Evolutionary conservation across 2,888 invertebrate species (phyloP).

Genomic region (Cyaniris semiargus): DNA sequence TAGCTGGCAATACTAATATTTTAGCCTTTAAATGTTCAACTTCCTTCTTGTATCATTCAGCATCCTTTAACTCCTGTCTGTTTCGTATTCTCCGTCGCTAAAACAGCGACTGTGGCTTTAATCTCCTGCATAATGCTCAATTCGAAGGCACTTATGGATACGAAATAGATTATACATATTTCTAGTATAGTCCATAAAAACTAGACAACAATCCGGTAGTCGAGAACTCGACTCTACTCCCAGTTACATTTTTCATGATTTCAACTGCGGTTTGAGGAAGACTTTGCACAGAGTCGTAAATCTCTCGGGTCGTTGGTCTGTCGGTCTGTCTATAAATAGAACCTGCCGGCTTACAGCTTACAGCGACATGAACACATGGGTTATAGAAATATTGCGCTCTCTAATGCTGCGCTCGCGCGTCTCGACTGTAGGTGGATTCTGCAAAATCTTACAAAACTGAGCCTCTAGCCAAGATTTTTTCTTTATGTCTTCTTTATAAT

Average conservation of each 20-base stretch:
- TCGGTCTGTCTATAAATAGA: slow-evolving; percentile 28
- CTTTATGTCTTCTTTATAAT: no score
- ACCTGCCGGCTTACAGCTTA: not conserved
- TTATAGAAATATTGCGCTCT: slow-evolving; percentile 5
- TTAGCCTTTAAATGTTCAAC: not conserved
- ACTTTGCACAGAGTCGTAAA: slow-evolving; percentile 13
- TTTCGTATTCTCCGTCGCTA: not conserved
- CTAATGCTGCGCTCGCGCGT: not conserved
- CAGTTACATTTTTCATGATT: not conserved
- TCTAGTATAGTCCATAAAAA: not conserved
- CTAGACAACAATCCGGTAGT: not conserved
- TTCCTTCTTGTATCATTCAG: not conserved
- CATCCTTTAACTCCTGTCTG: not conserved
- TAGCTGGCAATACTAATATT: not conserved
- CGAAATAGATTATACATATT: no score
- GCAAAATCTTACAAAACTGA: no score
- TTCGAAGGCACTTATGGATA: not conserved
- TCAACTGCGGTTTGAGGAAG: not conserved
- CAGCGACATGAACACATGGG: slow-evolving; percentile 17
- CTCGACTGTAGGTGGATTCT: no score
- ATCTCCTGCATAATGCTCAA: slow-evolving; percentile 1
- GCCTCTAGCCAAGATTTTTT: no score
- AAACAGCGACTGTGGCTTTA: not conserved
- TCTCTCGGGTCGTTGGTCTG: slow-evolving; percentile 28
- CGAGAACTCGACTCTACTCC: not conserved